Evolutionary conservation across 1,140 invertebrate species (phyloP).

Genomic region (Papilio glaucus): DNA sequence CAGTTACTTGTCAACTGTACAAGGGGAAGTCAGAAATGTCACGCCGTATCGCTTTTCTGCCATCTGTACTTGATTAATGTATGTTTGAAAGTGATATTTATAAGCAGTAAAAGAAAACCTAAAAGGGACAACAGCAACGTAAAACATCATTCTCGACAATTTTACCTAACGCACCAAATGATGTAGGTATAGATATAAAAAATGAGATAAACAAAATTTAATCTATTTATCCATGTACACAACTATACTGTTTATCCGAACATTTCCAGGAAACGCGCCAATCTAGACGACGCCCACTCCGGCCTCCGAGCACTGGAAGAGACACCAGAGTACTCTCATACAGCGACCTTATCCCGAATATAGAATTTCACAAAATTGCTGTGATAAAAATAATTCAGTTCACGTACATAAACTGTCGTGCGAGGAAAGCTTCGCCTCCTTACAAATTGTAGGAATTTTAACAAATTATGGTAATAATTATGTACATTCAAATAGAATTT

Average conservation of each 20-base stretch:
- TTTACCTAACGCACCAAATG: too few species aligned
- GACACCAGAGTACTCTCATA: not conserved
- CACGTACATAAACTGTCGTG: not conserved
- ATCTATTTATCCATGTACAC: too few species aligned
- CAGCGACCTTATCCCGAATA: not conserved
- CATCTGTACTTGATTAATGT: not conserved
- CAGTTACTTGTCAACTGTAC: not conserved
- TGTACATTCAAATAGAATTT: too few species aligned
- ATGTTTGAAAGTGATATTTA: not conserved
- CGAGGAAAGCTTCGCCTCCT: not conserved
- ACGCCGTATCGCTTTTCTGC: not conserved
- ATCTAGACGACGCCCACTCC: not conserved
- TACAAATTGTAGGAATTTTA: not conserved
- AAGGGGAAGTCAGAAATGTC: slow-evolving; percentile 4
- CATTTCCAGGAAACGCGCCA: not conserved
- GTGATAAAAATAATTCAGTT: not conserved
- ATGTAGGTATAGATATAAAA: too few species aligned
- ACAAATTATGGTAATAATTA: too few species aligned
- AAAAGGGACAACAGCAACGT: too few species aligned
- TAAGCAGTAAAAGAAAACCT: too few species aligned
- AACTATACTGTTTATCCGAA: too few species aligned
- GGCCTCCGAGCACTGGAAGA: not conserved
- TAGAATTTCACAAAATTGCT: slow-evolving; percentile 4
- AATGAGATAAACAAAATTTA: too few species aligned
- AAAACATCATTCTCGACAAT: too few species aligned